A percentile compares a stretch with the other conserved stretches of the same genome.
Conservation (phyloP, 2,888 invertebrate genomes). For the Xestia sexstrigata region DNA sequence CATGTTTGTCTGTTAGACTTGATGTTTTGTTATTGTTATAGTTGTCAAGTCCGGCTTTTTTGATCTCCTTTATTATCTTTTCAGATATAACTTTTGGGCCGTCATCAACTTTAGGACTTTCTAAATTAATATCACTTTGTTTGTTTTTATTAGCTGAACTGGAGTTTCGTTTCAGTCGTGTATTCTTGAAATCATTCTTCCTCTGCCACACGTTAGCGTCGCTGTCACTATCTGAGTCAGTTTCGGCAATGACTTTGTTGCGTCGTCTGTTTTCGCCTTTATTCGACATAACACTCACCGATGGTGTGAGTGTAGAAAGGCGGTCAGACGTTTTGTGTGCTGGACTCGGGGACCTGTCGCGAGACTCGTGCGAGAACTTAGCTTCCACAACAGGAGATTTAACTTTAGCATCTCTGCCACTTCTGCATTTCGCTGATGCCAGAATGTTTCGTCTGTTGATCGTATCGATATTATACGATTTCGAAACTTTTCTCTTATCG, state of each 20-base stretch:
- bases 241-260: constrained; percentile 85
- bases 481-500: constrained; percentile 93
- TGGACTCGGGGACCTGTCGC: constrained; percentile 88
- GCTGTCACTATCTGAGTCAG: constrained; percentile 85
- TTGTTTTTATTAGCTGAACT: constrained; percentile 84
- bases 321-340: constrained; percentile 87
- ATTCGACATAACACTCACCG: constrained; percentile 89
- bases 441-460: constrained; percentile 96
- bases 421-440: constrained; percentile 96
- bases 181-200: constrained; percentile 86
- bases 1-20: constrained; percentile 69
- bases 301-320: constrained; percentile 89
- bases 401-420: constrained; percentile 94
- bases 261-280: constrained; percentile 88
- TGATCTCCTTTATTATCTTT: constrained; percentile 82
- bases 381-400: constrained; percentile 94
- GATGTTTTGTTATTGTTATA: constrained; percentile 69
- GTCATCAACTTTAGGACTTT: constrained; percentile 81
- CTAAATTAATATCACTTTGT: constrained; percentile 78
- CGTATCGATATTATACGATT: constrained; percentile 95
- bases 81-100: constrained; percentile 80
- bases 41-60: constrained; percentile 81
- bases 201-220: constrained; percentile 85
- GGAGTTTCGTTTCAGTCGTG: constrained; percentile 86
- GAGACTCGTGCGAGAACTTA: constrained; percentile 92